A percentile compares a stretch with the other conserved stretches of the same genome.
phyloP scores from a whole-genome alignment of 2,797 vertebrate species.

The Sitta carolinensis region DNA sequence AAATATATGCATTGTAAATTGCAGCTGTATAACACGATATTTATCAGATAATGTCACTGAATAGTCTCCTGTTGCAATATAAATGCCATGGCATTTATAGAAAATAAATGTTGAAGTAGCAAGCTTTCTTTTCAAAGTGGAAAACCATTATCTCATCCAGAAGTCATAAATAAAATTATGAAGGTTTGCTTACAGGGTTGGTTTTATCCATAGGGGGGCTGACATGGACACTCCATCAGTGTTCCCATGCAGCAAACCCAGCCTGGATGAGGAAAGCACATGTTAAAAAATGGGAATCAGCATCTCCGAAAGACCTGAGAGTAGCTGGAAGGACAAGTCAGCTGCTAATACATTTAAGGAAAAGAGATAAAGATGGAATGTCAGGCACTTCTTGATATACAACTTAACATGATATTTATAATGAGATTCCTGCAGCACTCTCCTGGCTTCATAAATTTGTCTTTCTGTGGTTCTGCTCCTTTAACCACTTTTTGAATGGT shows the following conservation, averaged over 20 bases:
- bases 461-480: not conserved
- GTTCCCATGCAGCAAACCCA: not conserved
- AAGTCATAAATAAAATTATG: slow-evolving; percentile 50
- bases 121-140: slow-evolving; percentile 52
- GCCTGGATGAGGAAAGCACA: not conserved
- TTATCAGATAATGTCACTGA: slow-evolving; percentile 68
- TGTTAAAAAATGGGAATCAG: not conserved
- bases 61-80: slow-evolving; percentile 66
- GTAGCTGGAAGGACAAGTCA: not conserved
- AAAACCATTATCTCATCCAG: slow-evolving; percentile 49
- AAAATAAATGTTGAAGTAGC: slow-evolving; percentile 55
- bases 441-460: not conserved
- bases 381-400: not conserved
- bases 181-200: not conserved
- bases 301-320: not conserved
- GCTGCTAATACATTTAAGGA: not conserved
- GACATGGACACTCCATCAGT: not conserved
- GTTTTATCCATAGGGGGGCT: not conserved
- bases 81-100: slow-evolving; percentile 51
- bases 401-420: not conserved
- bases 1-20: slow-evolving; percentile 71
- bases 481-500: not conserved
- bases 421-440: not conserved
- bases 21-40: slow-evolving; percentile 61
- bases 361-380: not conserved